Percentiles rank a stretch among this genome's conserved stretches.
Conservation (phyloP, 23 tunicate species). For the Phallusia fumigata region DNA sequence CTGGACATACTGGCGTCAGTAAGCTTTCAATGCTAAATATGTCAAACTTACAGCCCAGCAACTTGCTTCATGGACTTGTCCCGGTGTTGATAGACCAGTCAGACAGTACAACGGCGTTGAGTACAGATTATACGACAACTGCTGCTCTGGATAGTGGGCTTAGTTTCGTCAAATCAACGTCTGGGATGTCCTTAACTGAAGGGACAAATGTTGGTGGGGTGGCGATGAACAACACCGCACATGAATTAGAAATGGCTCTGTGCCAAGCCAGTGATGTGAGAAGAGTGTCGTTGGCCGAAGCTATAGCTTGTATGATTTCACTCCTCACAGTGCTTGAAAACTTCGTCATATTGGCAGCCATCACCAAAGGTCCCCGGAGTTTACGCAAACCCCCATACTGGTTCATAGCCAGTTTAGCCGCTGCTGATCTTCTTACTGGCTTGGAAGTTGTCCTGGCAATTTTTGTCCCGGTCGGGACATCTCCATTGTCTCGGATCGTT, state of each 20-base stretch:
- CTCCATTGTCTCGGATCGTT: conserved; percentile 72
- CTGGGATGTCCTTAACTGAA: background rate
- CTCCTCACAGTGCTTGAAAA: conserved; percentile 67
- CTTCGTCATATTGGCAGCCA: conserved; percentile 54
- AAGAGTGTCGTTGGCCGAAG: conserved; percentile 66
- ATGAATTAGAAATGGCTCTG: background rate
- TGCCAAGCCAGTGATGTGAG: conserved; percentile 20
- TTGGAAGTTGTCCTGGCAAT: conserved; percentile 77
- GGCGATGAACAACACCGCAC: background rate
- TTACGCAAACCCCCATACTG: conserved; percentile 90
- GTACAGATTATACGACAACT: background rate
- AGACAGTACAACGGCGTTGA: background rate
- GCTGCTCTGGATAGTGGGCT: background rate
- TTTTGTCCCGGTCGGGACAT: conserved; percentile 74
- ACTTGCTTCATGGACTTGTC: background rate
- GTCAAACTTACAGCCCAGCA: background rate
- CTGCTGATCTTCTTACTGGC: conserved; percentile 88
- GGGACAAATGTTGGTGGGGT: background rate
- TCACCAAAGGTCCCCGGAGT: conserved; percentile 65
- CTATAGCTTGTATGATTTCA: conserved; percentile 75
- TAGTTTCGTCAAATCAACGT: background rate
- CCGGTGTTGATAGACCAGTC: background rate
- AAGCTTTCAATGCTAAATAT: background rate
- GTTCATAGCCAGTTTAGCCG: conserved; percentile 87
- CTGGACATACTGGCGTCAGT: background rate